A percentile compares a stretch with the other conserved stretches of the same genome.
phyloP scores from a whole-genome alignment of 2,113 vertebrate species.

The Hyla sarda region DNA sequence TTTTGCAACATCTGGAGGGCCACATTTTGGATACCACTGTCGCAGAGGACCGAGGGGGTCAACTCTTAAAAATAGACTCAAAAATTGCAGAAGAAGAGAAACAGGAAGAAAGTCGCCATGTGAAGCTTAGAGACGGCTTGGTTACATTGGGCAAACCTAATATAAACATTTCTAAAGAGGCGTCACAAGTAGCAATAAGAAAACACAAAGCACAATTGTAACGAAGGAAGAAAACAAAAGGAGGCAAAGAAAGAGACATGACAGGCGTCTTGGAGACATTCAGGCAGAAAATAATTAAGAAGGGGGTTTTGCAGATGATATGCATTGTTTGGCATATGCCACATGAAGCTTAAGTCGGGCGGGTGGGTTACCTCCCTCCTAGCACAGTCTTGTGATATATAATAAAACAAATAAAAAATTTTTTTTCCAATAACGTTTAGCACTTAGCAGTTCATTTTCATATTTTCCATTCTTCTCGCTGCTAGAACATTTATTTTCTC shows the following conservation, averaged over 20 bases:
- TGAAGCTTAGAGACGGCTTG: background rate
- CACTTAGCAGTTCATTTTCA: conserved; percentile 5
- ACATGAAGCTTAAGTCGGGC: background rate
- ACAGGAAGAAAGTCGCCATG: background rate
- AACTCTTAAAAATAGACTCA: no score
- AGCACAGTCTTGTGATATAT: background rate
- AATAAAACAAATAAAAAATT: conserved; percentile 22
- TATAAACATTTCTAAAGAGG: background rate
- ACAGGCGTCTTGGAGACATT: conserved; percentile 2
- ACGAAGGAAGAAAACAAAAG: conserved; percentile 14
- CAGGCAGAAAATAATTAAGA: conserved; percentile 21
- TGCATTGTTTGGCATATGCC: background rate
- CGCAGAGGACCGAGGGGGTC: no score
- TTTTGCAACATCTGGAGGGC: no score
- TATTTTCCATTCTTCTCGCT: conserved; percentile 2
- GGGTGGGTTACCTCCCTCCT: background rate
- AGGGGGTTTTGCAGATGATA: conserved; percentile 7
- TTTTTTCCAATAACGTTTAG: background rate
- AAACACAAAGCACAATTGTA: conserved; percentile 19
- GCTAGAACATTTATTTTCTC: background rate
- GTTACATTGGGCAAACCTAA: background rate
- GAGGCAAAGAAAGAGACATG: background rate
- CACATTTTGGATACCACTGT: no score
- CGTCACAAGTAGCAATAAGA: background rate
- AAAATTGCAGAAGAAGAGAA: no score